Percentiles rank a stretch among this genome's conserved stretches.
Evolutionary conservation across 2,113 vertebrate species (phyloP).

Genomic region (Numida meleagris): DNA sequence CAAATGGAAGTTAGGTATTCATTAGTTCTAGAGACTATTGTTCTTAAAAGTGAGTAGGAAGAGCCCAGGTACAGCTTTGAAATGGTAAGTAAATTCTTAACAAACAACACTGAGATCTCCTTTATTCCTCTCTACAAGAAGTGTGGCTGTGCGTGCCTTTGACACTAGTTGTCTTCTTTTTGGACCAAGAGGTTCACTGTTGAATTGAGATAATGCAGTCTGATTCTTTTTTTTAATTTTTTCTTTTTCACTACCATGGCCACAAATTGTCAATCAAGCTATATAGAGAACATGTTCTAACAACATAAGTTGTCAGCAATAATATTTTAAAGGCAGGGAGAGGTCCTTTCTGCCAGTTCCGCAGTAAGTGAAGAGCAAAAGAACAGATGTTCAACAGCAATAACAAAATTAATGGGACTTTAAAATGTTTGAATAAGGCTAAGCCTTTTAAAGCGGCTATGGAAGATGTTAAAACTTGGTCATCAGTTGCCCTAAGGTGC

Average conservation of each 20-base stretch:
- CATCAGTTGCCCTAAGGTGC: neutral
- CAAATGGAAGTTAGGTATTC: neutral
- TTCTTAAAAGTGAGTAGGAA: neutral
- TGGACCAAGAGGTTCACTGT: neutral
- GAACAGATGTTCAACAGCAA: neutral
- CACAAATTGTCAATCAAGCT: neutral
- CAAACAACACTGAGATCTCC: neutral
- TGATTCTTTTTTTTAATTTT: neutral
- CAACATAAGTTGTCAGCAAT: neutral
- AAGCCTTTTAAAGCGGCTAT: neutral
- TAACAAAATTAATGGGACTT: neutral
- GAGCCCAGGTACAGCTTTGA: neutral
- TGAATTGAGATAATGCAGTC: neutral
- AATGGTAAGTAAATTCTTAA: neutral
- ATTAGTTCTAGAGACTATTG: neutral
- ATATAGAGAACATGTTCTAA: neutral
- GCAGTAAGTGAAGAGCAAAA: neutral
- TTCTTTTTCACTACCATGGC: neutral
- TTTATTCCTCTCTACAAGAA: neutral
- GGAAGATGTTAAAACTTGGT: neutral
- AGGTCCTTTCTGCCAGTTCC: neutral
- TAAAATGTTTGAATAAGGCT: neutral
- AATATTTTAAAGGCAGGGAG: neutral
- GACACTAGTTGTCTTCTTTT: neutral
- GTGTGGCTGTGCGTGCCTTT: neutral